Percentiles rank a stretch among this genome's conserved stretches.
phyloP scores from a whole-genome alignment of 1,140 invertebrate genomes.

The Meloidogyne hapla region DNA sequence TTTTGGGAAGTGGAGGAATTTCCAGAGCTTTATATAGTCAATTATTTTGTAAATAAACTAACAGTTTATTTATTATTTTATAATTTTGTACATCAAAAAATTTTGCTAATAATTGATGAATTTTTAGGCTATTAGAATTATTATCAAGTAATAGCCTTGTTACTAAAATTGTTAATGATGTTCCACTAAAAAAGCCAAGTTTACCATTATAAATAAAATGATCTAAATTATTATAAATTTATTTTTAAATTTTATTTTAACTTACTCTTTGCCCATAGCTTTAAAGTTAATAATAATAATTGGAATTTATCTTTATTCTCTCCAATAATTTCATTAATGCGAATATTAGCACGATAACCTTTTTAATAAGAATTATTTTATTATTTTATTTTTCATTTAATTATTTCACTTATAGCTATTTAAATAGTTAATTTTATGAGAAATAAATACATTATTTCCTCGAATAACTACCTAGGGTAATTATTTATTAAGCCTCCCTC shows the following conservation, averaged over 20 bases:
- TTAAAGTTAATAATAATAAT: neutral
- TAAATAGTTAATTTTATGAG: no score
- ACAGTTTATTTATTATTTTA: no score
- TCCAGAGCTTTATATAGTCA: no score
- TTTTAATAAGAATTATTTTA: neutral
- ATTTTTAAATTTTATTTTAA: neutral
- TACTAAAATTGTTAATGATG: neutral
- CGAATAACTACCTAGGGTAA: no score
- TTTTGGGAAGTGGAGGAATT: no score
- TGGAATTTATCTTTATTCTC: neutral
- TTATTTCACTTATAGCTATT: no score
- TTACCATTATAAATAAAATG: neutral
- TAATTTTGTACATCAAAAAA: neutral
- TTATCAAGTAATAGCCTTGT: neutral
- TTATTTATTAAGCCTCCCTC: no score
- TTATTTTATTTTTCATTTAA: neutral
- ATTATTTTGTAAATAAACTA: no score
- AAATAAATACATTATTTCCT: no score
- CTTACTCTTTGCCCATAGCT: neutral
- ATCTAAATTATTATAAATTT: neutral
- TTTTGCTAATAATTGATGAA: neutral
- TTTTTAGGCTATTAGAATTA: neutral
- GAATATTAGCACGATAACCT: neutral
- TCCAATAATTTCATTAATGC: neutral
- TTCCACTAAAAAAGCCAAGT: neutral